Evolutionary conservation across 1,140 invertebrate species (phyloP).

Genomic region (Fopius arisanus): DNA sequence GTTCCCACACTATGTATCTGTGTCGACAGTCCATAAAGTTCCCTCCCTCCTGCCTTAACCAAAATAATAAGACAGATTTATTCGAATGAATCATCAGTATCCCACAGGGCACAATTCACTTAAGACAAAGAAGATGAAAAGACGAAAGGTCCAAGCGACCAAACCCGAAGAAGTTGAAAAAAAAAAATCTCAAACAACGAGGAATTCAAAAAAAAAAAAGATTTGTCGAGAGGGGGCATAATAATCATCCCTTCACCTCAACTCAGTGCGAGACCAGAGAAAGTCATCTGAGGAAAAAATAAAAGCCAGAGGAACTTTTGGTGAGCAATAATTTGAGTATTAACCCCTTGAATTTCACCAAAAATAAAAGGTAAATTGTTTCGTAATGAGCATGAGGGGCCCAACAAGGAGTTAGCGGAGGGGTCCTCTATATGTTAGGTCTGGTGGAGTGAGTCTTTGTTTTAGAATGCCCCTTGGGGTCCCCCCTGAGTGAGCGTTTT

Average conservation of each 20-base stretch:
- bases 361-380: slow-evolving; percentile 50
- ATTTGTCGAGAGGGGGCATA: no score
- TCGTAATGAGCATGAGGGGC: slow-evolving; percentile 46
- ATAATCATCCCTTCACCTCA: no score
- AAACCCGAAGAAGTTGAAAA: background rate
- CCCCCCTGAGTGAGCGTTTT: slow-evolving; percentile 49
- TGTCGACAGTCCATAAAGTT: slow-evolving; percentile 5
- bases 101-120: slow-evolving; percentile 9
- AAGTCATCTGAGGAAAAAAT: no score
- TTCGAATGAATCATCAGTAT: slow-evolving; percentile 22
- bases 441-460: slow-evolving; percentile 52
- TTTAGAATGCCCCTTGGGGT: slow-evolving; percentile 56
- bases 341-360: background rate
- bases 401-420: background rate
- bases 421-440: background rate
- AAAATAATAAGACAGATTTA: slow-evolving; percentile 11
- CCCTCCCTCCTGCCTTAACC: background rate
- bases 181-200: background rate
- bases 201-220: background rate
- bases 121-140: background rate
- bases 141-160: background rate
- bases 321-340: background rate
- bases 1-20: slow-evolving; percentile 3
- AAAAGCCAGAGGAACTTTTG: background rate
- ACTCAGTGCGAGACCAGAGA: no score